Evolutionary conservation across 2,888 invertebrate species (phyloP).

Genomic region (Stramonita haemastoma): DNA sequence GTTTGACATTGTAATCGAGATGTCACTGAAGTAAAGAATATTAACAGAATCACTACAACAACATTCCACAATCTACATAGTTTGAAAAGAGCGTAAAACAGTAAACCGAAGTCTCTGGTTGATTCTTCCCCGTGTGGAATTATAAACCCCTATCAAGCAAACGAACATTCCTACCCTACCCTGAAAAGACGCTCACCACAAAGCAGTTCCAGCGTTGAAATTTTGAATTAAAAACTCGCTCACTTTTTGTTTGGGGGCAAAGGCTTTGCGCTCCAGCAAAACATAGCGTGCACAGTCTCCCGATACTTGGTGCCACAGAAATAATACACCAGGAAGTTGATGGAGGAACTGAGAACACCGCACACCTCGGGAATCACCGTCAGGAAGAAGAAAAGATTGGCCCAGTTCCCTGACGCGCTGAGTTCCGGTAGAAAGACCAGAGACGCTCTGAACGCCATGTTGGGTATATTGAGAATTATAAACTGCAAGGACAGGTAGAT

Average conservation of each 20-base stretch:
- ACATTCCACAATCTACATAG: too few species aligned
- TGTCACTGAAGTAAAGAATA: too few species aligned
- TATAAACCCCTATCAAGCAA: too few species aligned
- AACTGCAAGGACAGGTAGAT: not conserved
- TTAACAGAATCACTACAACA: too few species aligned
- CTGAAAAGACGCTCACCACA: too few species aligned
- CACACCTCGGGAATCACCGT: not conserved
- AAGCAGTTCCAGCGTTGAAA: too few species aligned
- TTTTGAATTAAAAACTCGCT: too few species aligned
- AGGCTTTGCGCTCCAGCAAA: not conserved
- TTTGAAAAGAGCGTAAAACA: too few species aligned
- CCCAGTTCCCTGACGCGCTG: not conserved
- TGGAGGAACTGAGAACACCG: not conserved
- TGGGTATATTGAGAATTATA: not conserved
- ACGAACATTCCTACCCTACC: too few species aligned
- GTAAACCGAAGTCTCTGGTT: too few species aligned
- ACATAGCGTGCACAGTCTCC: not conserved
- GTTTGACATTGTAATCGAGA: too few species aligned
- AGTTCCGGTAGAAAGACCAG: not conserved
- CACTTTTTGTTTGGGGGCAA: not conserved
- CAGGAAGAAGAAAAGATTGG: not conserved
- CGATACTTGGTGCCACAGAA: conserved; percentile 15
- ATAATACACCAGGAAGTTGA: conserved; percentile 8
- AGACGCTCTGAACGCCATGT: not conserved
- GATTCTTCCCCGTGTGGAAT: too few species aligned